These are phyloP conservation scores for Pavo muticus DNA, from an alignment of 2,113 vertebrate genomes.

Conservation along the genomic window DNA sequence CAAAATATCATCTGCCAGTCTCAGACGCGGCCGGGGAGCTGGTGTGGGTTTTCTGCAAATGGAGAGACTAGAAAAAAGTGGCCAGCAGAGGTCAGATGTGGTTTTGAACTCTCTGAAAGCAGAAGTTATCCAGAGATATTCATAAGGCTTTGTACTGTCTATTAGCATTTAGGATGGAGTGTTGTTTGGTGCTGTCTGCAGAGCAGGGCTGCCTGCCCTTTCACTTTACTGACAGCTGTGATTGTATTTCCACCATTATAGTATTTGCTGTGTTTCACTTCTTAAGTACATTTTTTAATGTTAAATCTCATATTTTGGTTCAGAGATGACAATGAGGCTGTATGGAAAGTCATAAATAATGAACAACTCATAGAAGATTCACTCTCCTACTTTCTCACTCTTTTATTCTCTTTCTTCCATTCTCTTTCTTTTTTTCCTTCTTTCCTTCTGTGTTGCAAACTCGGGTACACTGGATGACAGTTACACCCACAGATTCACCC, in stretches of 20 bases:
- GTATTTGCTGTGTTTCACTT: background rate
- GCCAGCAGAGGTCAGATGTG: constrained; percentile 48
- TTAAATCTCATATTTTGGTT: background rate
- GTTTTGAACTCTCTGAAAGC: background rate
- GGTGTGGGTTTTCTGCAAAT: rapidly evolving
- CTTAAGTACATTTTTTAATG: background rate
- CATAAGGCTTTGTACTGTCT: background rate
- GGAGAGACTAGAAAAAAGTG: background rate
- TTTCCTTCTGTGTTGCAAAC: background rate
- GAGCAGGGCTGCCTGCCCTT: background rate
- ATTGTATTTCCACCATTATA: background rate
- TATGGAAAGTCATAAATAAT: background rate
- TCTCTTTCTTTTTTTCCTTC: background rate
- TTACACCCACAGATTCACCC: constrained; percentile 59
- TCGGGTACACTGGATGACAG: constrained; percentile 11
- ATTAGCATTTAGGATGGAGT: background rate
- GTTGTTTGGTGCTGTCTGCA: background rate
- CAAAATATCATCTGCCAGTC: background rate
- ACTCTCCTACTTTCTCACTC: background rate
- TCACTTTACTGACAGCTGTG: background rate
- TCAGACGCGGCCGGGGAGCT: background rate
- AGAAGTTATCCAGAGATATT: background rate
- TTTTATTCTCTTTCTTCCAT: too few species aligned
- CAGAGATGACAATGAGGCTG: background rate
- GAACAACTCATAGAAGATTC: background rate